phyloP scores from a whole-genome alignment of 1,140 invertebrate species.

The Achatina immaculata region DNA sequence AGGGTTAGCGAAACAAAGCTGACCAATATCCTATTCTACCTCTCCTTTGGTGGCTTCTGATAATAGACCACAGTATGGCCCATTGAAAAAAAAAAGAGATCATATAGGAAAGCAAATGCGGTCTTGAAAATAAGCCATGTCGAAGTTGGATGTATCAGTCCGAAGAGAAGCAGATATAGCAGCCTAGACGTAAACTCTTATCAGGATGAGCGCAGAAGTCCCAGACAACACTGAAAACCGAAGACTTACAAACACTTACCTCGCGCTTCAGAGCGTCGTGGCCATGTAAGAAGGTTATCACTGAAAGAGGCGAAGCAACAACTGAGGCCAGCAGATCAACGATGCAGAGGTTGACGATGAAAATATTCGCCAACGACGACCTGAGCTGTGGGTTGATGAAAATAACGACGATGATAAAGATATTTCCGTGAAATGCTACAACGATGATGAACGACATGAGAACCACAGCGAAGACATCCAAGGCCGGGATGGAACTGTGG shows the following conservation, averaged over 20 bases:
- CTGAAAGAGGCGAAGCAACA: slow-evolving; percentile 11
- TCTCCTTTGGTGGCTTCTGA: no score
- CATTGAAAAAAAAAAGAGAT: no score
- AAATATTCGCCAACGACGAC: slow-evolving; percentile 35
- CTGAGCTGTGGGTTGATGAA: slow-evolving; percentile 31
- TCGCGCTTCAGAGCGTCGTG: not conserved
- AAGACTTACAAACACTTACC: slow-evolving; percentile 4
- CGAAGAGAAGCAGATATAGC: no score
- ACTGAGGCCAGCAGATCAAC: slow-evolving; percentile 38
- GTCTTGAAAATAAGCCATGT: no score
- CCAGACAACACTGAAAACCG: no score
- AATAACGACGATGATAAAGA: slow-evolving; percentile 33
- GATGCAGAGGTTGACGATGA: slow-evolving; percentile 41
- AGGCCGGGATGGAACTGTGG: not conserved
- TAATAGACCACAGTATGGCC: no score
- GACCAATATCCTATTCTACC: no score
- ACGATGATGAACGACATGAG: not conserved
- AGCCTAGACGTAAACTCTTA: no score
- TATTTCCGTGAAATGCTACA: slow-evolving; percentile 23
- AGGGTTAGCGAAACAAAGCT: no score
- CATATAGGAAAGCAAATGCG: no score
- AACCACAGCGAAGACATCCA: not conserved
- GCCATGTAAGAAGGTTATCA: slow-evolving; percentile 21
- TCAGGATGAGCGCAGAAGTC: no score
- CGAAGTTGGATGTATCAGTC: no score